Base-by-base conservation (phyloP, 2,113 vertebrate species). In the Garra rufa region DNA sequence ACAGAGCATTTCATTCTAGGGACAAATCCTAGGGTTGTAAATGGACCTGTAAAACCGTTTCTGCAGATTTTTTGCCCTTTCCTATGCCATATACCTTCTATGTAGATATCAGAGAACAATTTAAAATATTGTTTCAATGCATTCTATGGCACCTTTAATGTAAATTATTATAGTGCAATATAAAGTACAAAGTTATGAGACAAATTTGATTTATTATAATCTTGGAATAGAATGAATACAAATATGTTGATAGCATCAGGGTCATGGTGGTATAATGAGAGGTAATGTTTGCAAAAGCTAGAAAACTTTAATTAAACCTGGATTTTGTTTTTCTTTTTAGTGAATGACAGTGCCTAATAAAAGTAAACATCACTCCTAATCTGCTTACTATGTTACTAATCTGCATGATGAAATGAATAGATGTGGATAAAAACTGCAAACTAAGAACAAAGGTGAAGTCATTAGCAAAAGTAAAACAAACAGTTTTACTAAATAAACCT, bases 331-430 rank as follows among this genome's bases (percentile, higher is more conserved):
- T 24, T 59, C 1, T 61, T 30, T 65, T 30, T 9, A 24, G 74
- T 38, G 19, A 63, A 69, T 67, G 77, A 78, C 77, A 81, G 70
- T 28, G n/a, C 48, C 19, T 76, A 84, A 63, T 82, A 81, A 87
- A 84, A 84, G 41, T 78, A 84, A 87, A 84, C 82, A 84, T 84
- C 61, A 69, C n/a, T 28, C 76, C 21, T 71, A 57, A 77, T 87
- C n/a, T n/a, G n/a, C n/a, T n/a, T n/a, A n/a, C n/a, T n/a, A n/a
- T n/a, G n/a, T n/a, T n/a, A n/a, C n/a, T 84, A 8, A 55, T 21
- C 14, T 30, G 26, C 61, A 2, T 65, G 26, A 67, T 34, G 3
- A 67, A 67, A 67, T 19, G 7, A 34, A 19, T 21, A 55, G 50
- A 55, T 21, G 50, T 55, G 50, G 17, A 55, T 21, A 55, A 21